Evolutionary conservation across 2,888 invertebrate genomes (phyloP).

Genomic region (Eupithecia tripunctaria): DNA sequence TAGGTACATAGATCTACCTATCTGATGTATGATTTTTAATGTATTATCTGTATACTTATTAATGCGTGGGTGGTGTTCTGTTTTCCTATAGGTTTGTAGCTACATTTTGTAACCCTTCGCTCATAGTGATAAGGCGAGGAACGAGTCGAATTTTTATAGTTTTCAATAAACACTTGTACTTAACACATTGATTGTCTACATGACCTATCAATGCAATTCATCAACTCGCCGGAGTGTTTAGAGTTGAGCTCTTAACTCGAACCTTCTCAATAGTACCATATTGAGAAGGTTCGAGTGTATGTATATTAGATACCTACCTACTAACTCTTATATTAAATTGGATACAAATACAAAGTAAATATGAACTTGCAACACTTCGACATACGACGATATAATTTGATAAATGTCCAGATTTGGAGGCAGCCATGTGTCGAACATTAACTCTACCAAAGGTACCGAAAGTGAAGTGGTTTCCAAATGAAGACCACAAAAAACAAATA

Average conservation of each 20-base stretch:
- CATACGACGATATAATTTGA: neutral
- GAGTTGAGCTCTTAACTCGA: neutral
- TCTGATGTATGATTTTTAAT: too few relatives aligned
- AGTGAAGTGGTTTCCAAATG: constrained; percentile 34
- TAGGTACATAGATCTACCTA: too few relatives aligned
- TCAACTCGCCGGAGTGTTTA: too few relatives aligned
- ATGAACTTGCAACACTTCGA: neutral
- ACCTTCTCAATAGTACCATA: neutral
- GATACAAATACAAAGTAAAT: neutral
- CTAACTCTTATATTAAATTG: neutral
- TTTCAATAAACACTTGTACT: too few relatives aligned
- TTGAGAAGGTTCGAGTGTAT: neutral
- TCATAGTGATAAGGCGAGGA: too few relatives aligned
- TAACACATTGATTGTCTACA: too few relatives aligned
- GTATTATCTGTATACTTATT: too few relatives aligned
- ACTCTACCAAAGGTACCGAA: constrained; percentile 13
- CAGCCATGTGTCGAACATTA: constrained; percentile 12
- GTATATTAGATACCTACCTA: neutral
- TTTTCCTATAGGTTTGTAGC: too few relatives aligned
- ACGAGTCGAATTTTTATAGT: too few relatives aligned
- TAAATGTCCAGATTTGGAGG: constrained; percentile 2
- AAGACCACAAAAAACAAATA: constrained; percentile 37
- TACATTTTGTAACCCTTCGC: too few relatives aligned
- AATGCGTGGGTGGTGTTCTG: too few relatives aligned
- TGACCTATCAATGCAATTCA: too few relatives aligned